Base-by-base conservation (phyloP, 1,140 invertebrate species). In the Macrosteles quadrilineatus region DNA sequence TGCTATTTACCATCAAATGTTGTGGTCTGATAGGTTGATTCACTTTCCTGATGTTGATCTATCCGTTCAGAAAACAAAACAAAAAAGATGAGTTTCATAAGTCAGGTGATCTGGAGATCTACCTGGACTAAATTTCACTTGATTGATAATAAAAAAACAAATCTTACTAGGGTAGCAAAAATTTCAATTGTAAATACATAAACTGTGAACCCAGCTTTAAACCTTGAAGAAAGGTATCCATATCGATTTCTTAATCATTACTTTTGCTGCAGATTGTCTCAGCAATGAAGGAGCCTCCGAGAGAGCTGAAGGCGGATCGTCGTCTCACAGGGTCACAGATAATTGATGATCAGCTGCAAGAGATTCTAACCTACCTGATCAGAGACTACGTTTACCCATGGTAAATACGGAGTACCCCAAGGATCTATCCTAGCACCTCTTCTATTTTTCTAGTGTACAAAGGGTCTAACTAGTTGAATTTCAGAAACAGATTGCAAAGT, bases 311-410 rank as follows among this genome's bases (percentile, higher is more conserved):
- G 71, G 75, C 80, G 73, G 85, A 86, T 73, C 81, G 75, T 75
- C 80, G 85, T 76, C 80, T 91, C 70, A 90, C 88, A 23, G 88
- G 88, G 68, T 87, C 88, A 68, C 84, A 82, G 74, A 82, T 88
- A 29, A 90, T 91, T 73, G 89, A 91, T 81, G 88, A 90, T 77
- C 86, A 85, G 70, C 78, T 91, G 67, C 87, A 90, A 78, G 88
- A 90, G 78, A 90, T 94, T 72, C 81, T 93, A 72, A 85, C 88
- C 70, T 91, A 87, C 77, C 82, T 91, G 57, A 84, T 93, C 65
- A 82, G 91, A 75, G 92, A 94, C 83, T 93, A 92, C 82, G 87
- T 95, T 17, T 85, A 87, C 73, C 85, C 88, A 11, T 95, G 93
- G 93, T 92, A 91, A 79, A 82, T 63, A 65, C 0, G 29, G 17